A percentile compares a stretch with the other conserved stretches of the same genome.
Conservation (phyloP, 2,113 vertebrate species). For the Tautogolabrus adspersus region DNA sequence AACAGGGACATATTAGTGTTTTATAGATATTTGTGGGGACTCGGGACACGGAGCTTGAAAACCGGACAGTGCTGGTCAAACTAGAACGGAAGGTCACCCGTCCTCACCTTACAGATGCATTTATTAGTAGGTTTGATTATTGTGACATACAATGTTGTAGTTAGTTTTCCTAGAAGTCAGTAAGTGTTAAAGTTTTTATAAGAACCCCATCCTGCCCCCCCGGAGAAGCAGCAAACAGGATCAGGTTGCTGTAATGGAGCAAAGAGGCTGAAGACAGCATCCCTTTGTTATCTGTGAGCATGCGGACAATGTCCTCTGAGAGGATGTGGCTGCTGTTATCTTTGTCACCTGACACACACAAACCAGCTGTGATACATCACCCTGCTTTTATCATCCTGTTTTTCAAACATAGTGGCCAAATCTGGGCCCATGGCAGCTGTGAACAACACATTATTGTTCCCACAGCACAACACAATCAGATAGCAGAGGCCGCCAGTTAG, state of each 20-base stretch:
- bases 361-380: conserved; percentile 63
- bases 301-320: conserved; percentile 70
- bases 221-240: conserved; percentile 33
- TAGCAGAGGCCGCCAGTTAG: conserved; percentile 36
- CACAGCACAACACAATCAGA: conserved; percentile 56
- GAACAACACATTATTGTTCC: conserved; percentile 46
- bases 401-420: conserved; percentile 51
- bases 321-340: conserved; percentile 74
- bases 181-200: conserved; percentile 4
- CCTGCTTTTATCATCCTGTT: conserved; percentile 55
- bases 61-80: too few species aligned
- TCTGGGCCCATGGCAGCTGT: conserved; percentile 37
- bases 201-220: neutral
- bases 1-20: too few species aligned
- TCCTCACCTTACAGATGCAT: too few species aligned
- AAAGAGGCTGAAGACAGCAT: conserved; percentile 33
- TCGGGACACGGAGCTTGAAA: too few species aligned
- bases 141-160: too few species aligned
- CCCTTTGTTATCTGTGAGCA: conserved; percentile 61
- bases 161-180: neutral
- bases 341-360: conserved; percentile 74
- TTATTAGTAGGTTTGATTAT: too few species aligned
- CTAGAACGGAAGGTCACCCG: too few species aligned
- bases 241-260: conserved; percentile 53
- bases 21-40: too few species aligned